Evolutionary conservation across 2,113 vertebrate genomes (phyloP).

Genomic region (Meles meles): DNA sequence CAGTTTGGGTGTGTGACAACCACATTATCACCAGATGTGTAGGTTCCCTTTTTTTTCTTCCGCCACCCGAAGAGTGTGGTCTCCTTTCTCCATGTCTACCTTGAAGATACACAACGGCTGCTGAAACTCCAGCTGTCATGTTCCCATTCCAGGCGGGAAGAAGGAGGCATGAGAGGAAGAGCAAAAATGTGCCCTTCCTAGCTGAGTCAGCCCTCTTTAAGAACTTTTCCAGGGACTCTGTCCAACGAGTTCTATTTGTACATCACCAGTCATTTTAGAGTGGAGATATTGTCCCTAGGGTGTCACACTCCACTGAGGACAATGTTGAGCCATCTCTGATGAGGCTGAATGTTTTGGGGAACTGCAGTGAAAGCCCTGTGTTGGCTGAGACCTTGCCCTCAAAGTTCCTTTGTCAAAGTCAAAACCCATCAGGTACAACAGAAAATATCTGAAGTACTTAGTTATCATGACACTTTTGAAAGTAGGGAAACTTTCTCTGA

Average conservation of each 20-base stretch:
- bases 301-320: fast-evolving
- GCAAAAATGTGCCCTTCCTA: background rate
- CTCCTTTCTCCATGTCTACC: background rate
- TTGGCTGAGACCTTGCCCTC: background rate
- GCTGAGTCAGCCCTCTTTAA: background rate
- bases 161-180: background rate
- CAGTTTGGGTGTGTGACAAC: background rate
- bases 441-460: background rate
- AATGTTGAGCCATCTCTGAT: background rate
- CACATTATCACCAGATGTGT: background rate
- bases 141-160: background rate
- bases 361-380: background rate
- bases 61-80: background rate
- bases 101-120: background rate
- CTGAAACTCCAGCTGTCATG: background rate
- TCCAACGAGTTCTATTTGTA: background rate
- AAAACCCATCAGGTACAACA: background rate
- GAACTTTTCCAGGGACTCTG: background rate
- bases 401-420: background rate
- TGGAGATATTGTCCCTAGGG: background rate
- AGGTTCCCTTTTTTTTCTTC: background rate
- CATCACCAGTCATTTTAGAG: background rate
- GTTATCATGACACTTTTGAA: slow-evolving; percentile 10
- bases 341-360: background rate
- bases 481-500: background rate